These are phyloP conservation scores for Nymphalis io DNA, from an alignment of 1,140 invertebrate genomes.

Conservation along the genomic window DNA sequence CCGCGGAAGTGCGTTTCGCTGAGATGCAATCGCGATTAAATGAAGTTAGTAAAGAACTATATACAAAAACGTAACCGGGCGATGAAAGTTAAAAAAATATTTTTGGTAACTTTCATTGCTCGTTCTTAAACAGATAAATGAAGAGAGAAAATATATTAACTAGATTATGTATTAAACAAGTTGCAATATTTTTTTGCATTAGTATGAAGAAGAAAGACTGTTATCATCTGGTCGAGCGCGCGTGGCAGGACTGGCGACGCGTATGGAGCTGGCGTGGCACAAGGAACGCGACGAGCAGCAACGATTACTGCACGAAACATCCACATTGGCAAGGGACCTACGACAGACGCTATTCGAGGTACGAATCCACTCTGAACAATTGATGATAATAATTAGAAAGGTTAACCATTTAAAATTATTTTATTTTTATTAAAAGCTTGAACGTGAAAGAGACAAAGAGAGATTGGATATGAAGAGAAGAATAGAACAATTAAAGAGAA, in stretches of 20 bases:
- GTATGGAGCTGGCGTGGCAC: conserved; percentile 97
- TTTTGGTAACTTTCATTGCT: not conserved
- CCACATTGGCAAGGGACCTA: conserved; percentile 93
- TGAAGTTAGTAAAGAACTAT: conserved; percentile 82
- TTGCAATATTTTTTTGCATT: not conserved
- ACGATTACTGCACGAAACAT: conserved; percentile 93
- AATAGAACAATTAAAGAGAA: conserved; percentile 90
- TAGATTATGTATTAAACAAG: not conserved
- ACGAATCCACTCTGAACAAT: not conserved
- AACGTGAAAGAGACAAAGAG: conserved; percentile 94
- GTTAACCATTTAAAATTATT: not conserved
- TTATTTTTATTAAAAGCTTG: conserved; percentile 81
- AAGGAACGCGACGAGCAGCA: conserved; percentile 97
- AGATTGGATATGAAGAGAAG: conserved; percentile 91
- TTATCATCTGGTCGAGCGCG: conserved; percentile 90
- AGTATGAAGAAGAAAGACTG: conserved; percentile 91
- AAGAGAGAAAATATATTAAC: too few species aligned
- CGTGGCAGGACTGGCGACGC: conserved; percentile 91
- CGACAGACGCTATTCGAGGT: conserved; percentile 92
- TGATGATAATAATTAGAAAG: too few species aligned
- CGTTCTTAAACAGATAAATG: not conserved
- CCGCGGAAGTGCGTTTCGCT: conserved; percentile 92
- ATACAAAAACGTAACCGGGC: not conserved
- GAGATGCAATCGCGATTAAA: conserved; percentile 96
- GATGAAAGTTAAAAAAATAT: too few species aligned